Percentiles rank a stretch among this genome's conserved stretches.
Conservation (phyloP, 2,113 vertebrate genomes). For the Gnathonemus longibarbis region DNA sequence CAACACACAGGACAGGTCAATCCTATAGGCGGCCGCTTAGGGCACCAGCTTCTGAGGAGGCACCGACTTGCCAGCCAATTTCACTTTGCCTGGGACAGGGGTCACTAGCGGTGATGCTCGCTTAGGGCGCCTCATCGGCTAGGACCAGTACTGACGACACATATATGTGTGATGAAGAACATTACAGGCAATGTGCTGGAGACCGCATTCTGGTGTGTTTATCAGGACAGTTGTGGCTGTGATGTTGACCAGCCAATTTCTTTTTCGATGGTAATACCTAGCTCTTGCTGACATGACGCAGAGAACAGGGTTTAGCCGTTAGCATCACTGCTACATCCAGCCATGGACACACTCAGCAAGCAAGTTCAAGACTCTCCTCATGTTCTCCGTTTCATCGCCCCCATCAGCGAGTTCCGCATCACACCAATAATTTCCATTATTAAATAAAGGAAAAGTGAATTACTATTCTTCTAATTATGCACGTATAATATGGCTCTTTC, state of each 20-base stretch:
- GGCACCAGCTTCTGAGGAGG: background rate
- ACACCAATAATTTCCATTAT: conserved; percentile 11
- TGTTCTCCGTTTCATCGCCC: background rate
- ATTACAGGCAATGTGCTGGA: background rate
- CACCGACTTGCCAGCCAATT: background rate
- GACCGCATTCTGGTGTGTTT: background rate
- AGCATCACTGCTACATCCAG: background rate
- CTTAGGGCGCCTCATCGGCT: background rate
- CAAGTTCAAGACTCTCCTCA: background rate
- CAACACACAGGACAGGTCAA: background rate
- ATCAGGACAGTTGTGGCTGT: background rate
- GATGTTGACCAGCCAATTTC: background rate
- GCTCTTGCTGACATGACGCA: background rate
- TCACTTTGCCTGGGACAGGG: background rate
- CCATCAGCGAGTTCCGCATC: background rate
- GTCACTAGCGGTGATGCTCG: background rate
- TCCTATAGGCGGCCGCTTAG: background rate
- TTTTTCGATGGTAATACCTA: background rate
- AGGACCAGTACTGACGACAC: background rate
- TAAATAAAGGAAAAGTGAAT: conserved; percentile 20
- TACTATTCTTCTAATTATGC: conserved; percentile 17
- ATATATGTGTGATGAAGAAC: background rate
- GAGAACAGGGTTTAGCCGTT: background rate
- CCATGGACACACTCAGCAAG: background rate
- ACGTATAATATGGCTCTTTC: conserved; percentile 20